Evolutionary conservation across 2,888 invertebrate genomes (phyloP), one percentile per base, ranked within the genome.

Genomic region (Heliconius cydno): DNA sequence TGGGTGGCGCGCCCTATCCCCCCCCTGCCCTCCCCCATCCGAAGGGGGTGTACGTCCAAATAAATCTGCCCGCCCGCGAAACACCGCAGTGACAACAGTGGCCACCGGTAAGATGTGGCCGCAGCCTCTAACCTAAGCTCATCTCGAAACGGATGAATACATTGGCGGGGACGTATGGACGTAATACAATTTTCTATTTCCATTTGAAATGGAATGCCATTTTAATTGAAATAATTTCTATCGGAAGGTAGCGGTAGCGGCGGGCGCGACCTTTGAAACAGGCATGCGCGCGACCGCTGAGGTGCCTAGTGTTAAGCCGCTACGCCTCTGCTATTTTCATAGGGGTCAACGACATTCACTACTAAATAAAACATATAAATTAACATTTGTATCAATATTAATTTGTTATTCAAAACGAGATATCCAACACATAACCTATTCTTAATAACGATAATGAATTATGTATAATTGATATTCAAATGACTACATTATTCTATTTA

Each of bases 61-160:
- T 95, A 94, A 95, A 94, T 95, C 95, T 94, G 94, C 94, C 92
- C 94, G 92, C 94, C 94, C 94, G 94, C 94, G 95, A 95, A 95
- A 95, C 94, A 94, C 94, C 94, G 94, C 94, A 94, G 92, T 94
- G 95, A 95, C 95, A 94, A 94, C 94, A 93, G 90, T 90, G 91
- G 91, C 90, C 91, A 90, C 89, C 92, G 92, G 92, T 92, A 94
- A 94, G 94, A 93, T 91, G 93, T 92, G 92, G 90, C 88, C 89
- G 92, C 95, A 95, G 95, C 94, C 92, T 95, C 92, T 85, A 84
- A 85, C 85, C 86, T 84, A 81, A 82, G 76, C 76, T 74, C 83
- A 80, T 77, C 83, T 82, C 81, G 71, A 63, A 82, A 81, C 73
- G 46, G 78, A 74, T 52, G 75, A 70, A 76, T 70, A 78, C 75